Conservation (phyloP, 2,797 vertebrate species). For the Pangasius djambal region DNA sequence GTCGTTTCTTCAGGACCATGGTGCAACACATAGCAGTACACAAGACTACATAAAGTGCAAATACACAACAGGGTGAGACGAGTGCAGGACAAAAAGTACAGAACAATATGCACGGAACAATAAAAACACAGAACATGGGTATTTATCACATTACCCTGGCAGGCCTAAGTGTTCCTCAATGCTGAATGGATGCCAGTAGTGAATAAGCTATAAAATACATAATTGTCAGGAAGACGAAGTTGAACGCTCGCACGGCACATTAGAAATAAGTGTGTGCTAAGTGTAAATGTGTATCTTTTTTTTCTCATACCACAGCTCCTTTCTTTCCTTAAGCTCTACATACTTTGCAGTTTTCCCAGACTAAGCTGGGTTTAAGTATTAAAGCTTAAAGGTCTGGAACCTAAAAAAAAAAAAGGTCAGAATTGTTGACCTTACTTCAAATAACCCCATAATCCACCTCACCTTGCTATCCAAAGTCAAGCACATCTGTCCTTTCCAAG, state of each 20-base stretch:
- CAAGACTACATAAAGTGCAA: too few relatives aligned
- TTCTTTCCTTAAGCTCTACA: neutral
- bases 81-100: neutral
- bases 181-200: neutral
- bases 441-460: conserved; percentile 31
- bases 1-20: neutral
- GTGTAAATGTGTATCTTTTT: neutral
- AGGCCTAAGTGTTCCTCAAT: neutral
- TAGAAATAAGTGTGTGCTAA: neutral
- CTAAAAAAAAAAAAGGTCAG: conserved; percentile 9
- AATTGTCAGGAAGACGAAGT: neutral
- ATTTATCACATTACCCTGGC: neutral
- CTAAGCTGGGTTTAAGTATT: neutral
- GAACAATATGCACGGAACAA: too few relatives aligned
- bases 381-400: conserved; percentile 6
- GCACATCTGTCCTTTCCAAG: conserved; percentile 1
- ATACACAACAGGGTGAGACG: too few relatives aligned
- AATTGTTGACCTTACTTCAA: conserved; percentile 20
- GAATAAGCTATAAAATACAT: neutral
- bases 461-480: conserved; percentile 17
- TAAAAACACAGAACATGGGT: too few relatives aligned
- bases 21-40: too few relatives aligned
- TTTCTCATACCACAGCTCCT: neutral
- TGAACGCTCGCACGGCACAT: too few relatives aligned
- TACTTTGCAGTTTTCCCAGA: conserved; percentile 5